Evolutionary conservation across 1,140 invertebrate species (phyloP), one percentile per base, ranked within the genome.

Genomic region (Drosophila kepulauana): DNA sequence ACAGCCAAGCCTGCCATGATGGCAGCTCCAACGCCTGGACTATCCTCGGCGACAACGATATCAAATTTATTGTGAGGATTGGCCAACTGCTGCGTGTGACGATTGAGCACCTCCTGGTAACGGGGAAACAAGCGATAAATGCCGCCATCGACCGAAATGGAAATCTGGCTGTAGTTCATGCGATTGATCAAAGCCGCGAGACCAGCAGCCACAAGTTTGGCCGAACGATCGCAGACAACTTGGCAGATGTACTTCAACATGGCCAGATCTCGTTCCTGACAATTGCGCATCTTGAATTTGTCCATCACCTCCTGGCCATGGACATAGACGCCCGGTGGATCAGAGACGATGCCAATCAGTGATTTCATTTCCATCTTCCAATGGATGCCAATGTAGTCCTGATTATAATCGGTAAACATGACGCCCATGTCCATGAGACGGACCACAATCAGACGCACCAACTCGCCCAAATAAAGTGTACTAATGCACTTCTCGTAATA

Each of bases 81-180:
- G 33, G 15, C 1, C 1, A 87, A 38, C 4, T 25, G 1, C 1
- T 0, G 8, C 1, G 70, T 45, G 25, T 70, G 63, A 16, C 66
- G 62, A 10, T 81, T 88, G 1, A 87, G 51, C 0, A 49, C 11
- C 0, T 28, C 0, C n/a, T 75, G 59, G 15, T 71, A 88, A 6
- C 43, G 11, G 1, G 98, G 99, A 93, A 99, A 98, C 93, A 97
- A 99, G 81, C 98, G 95, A 93, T 99, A 99, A 0, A 99, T 96
- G 28, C 98, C 99, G n/a, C 99, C 99, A 93, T 99, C 99, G 64
- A 99, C 97, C 52, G 97, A 98, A 11, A 99, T 97, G 0, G 98
- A 98, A 5, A 99, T 96, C 61, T 96, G 95, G 1, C 96, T 94
- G 80, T 98, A 95, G 30, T 95, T 94, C 95, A 99, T 99, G 93